These are phyloP conservation scores for Pycnomerus fuliginosus DNA, from an alignment of 2,888 invertebrate species.

Conservation along the genomic window DNA sequence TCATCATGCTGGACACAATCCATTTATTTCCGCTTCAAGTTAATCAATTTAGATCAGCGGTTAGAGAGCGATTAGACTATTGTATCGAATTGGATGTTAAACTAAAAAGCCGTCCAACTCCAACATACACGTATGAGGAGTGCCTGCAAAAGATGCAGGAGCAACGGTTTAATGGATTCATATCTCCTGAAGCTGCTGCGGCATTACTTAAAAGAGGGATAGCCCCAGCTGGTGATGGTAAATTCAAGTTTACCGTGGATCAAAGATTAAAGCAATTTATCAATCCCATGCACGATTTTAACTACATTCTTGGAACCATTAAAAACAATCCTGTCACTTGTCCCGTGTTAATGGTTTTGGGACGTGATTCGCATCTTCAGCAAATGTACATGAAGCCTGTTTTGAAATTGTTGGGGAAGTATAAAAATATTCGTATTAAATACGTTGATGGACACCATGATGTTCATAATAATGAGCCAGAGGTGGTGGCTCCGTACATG, in stretches of 20 bases:
- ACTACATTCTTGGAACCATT: constrained; percentile 44
- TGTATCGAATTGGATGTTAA: constrained; percentile 43
- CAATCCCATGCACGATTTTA: constrained; percentile 44
- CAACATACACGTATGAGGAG: constrained; percentile 53
- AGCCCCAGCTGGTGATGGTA: constrained; percentile 48
- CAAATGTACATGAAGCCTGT: constrained; percentile 31
- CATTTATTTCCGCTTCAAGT: constrained; percentile 36
- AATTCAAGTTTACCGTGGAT: constrained; percentile 60
- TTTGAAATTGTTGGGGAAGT: constrained; percentile 33
- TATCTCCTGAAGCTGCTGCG: constrained; percentile 55
- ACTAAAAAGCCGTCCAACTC: constrained; percentile 30
- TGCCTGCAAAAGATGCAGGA: constrained; percentile 54
- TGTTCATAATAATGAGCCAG: constrained; percentile 61
- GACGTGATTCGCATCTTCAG: constrained; percentile 26
- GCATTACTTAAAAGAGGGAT: constrained; percentile 55
- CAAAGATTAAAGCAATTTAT: constrained; percentile 53
- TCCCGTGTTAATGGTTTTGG: constrained; percentile 47
- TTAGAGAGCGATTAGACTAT: constrained; percentile 48
- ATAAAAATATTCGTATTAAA: constrained; percentile 37
- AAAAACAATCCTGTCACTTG: constrained; percentile 42
- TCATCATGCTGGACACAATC: constrained; percentile 53
- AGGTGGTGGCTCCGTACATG: constrained; percentile 50
- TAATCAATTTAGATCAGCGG: constrained; percentile 33
- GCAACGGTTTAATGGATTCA: constrained; percentile 44
- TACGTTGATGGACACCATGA: constrained; percentile 61